Percentiles rank a stretch among this genome's conserved stretches.
phyloP scores from a whole-genome alignment of 2,113 vertebrate genomes.

The Ctenodactylus gundi region DNA sequence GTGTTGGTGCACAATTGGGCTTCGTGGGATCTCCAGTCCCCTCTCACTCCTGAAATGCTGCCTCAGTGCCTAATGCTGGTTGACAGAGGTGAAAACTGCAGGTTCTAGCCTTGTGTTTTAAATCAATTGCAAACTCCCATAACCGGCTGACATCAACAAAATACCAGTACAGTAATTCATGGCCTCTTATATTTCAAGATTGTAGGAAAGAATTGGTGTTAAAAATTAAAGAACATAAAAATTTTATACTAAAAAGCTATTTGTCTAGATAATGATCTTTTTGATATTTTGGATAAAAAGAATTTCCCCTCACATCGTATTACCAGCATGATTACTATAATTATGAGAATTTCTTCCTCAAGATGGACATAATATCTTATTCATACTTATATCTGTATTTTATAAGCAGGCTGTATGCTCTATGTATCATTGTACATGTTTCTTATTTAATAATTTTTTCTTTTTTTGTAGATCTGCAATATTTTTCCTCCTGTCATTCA shows the following conservation, averaged over 20 bases:
- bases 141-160: neutral
- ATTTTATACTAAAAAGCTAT: neutral
- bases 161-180: neutral
- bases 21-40: neutral
- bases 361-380: neutral
- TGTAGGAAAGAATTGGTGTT: neutral
- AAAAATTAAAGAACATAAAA: neutral
- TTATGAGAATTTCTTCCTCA: neutral
- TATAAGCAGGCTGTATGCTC: neutral
- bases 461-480: constrained; percentile 83
- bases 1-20: accelerated
- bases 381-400: neutral
- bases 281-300: neutral
- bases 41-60: too few species aligned
- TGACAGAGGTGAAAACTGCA: neutral
- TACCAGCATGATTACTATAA: neutral
- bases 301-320: neutral
- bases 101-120: neutral
- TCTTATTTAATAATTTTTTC: neutral
- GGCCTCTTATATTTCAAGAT: neutral
- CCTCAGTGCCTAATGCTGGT: neutral
- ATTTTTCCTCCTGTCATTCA: constrained; percentile 84
- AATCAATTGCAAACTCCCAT: neutral
- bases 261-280: neutral
- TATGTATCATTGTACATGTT: neutral